Evolutionary conservation across 2,113 vertebrate genomes (phyloP), one percentile per base, ranked within the genome.

Genomic region (Microtus ochrogaster): DNA sequence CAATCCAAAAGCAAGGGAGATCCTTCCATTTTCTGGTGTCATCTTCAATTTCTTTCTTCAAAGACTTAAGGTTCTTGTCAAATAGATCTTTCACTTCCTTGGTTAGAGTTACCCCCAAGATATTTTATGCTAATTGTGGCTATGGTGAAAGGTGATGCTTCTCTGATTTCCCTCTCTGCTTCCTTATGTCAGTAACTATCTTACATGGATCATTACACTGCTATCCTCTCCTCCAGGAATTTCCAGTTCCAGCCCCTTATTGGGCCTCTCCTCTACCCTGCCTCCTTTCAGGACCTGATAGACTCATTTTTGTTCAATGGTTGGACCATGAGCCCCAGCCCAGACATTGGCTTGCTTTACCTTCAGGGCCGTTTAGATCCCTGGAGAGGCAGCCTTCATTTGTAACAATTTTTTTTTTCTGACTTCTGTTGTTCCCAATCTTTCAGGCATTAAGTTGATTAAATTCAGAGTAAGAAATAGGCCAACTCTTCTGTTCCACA

Each of bases 371-470:
- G 1, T 28, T 76, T 41, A 68, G 65, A 22, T 87, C 52, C 44
- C 90, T 4, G 9, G 44, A 73, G 94, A 95, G n/a, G 58, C 91
- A 85, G 76, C 63, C 89, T 94, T 92, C 87, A 49, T 84, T 65
- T 72, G 47, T 89, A 93, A 90, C 44, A 21, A 68, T 72, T 90
- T 94, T 65, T 93, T 90, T 52, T 41, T 92, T 76, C 8, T 47
- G 5, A 33, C 90, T 84, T 65, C 86, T 65, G 49, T 61, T 88
- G 90, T 90, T 94, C 92, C 90, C 92, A 90, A 61, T 30, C 88
- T 96, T 97, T 93, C 76, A 95, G 95, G 90, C 93, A 92, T 7
- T 77, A 87, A 94, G 90, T 97, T 97, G 93, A 97, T 96, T 94
- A 94, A 96, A 96, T 96, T 91, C 84, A 93, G 90, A 84, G 39